Conservation (phyloP, 1,140 invertebrate species). For the Lasioglossum baleicum region DNA sequence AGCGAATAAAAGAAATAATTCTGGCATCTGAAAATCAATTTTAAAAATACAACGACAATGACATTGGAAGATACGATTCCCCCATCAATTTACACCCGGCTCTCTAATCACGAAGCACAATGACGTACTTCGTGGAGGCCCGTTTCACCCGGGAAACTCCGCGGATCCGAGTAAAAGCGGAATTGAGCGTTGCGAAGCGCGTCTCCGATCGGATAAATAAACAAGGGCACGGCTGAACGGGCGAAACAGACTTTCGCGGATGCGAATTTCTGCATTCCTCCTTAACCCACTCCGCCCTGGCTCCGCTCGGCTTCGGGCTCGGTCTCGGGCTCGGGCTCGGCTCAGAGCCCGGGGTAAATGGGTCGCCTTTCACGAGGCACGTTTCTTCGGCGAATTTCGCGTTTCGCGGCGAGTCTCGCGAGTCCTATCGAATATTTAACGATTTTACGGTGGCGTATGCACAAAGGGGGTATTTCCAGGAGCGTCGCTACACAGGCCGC, state of each 20-base stretch:
- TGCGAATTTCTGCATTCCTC: constrained; percentile 4
- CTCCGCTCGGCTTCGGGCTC: too few relatives aligned
- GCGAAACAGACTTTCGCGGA: constrained; percentile 2
- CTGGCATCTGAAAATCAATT: too few relatives aligned
- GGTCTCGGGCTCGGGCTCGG: not conserved
- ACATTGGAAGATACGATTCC: too few relatives aligned
- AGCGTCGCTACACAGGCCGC: too few relatives aligned
- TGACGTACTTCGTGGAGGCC: too few relatives aligned
- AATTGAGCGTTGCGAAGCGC: not conserved
- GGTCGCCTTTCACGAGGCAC: constrained; percentile 33
- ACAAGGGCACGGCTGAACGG: constrained; percentile 15
- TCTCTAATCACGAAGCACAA: too few relatives aligned
- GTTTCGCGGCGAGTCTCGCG: not conserved
- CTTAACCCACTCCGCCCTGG: not conserved
- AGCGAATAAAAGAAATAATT: too few relatives aligned
- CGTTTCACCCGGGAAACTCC: too few relatives aligned
- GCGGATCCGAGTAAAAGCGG: not conserved
- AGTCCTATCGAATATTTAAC: constrained; percentile 33
- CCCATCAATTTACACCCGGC: too few relatives aligned
- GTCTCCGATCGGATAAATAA: not conserved
- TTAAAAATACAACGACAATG: too few relatives aligned
- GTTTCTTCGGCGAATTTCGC: constrained; percentile 4
- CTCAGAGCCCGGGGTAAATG: constrained; percentile 1
- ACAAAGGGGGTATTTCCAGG: too few relatives aligned
- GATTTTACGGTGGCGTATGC: constrained; percentile 3